Evolutionary conservation across 2,888 invertebrate genomes (phyloP).

Genomic region (Trissolcus japonicus): DNA sequence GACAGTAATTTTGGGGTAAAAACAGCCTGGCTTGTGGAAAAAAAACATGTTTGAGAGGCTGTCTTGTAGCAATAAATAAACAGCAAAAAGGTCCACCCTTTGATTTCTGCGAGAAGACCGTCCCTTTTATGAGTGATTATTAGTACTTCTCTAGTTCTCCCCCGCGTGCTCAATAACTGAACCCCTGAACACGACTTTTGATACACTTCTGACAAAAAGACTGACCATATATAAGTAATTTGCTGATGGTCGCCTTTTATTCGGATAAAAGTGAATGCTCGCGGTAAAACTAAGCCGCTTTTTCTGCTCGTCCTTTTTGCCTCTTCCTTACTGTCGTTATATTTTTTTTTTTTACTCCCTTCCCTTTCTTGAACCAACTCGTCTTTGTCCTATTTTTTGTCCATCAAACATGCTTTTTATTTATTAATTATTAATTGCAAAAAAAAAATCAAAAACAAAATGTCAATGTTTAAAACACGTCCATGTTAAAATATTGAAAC

Average conservation of each 20-base stretch:
- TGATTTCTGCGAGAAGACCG: slow-evolving; percentile 30
- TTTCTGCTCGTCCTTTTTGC: slow-evolving; percentile 22
- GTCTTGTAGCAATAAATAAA: slow-evolving; percentile 47
- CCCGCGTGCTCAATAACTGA: slow-evolving; percentile 52
- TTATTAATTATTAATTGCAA: not conserved
- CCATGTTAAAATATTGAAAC: not conserved
- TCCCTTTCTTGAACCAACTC: slow-evolving; percentile 1
- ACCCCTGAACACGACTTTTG: slow-evolving; percentile 55
- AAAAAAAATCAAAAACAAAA: too few relatives aligned
- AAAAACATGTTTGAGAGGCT: slow-evolving; percentile 39
- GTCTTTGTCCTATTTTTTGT: not conserved
- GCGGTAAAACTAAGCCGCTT: slow-evolving; percentile 43
- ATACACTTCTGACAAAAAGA: slow-evolving; percentile 56
- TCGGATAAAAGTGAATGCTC: slow-evolving; percentile 44
- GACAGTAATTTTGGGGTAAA: slow-evolving; percentile 7
- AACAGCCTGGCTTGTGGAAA: slow-evolving; percentile 18
- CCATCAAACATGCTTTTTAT: slow-evolving; percentile 18
- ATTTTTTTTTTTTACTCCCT: slow-evolving; percentile 14
- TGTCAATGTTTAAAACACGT: not conserved
- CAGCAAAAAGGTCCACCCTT: slow-evolving; percentile 50
- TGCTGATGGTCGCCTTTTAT: slow-evolving; percentile 54
- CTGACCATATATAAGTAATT: slow-evolving; percentile 58
- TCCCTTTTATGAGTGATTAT: slow-evolving; percentile 55
- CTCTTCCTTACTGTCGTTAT: slow-evolving; percentile 20
- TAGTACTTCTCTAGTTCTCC: slow-evolving; percentile 46